phyloP scores from a whole-genome alignment of 1,140 invertebrate species.

The Leucophenga varia region DNA sequence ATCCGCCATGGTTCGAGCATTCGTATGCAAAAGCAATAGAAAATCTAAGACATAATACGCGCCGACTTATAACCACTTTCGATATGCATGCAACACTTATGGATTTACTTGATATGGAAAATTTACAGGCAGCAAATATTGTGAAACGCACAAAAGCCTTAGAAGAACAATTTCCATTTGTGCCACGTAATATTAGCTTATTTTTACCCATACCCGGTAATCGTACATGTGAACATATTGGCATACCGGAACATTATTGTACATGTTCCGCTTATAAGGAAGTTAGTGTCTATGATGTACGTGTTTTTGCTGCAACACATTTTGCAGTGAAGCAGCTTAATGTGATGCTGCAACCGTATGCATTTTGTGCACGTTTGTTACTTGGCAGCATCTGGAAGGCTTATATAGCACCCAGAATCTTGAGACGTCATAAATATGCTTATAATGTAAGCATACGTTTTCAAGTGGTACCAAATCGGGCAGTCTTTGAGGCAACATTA shows the following conservation, averaged over 20 bases:
- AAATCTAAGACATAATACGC: conserved; percentile 70
- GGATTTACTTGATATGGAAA: conserved; percentile 61
- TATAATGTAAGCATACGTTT: no score
- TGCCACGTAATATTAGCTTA: conserved; percentile 69
- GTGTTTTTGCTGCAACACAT: no score
- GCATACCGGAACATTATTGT: conserved; percentile 19
- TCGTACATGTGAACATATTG: conserved; percentile 70
- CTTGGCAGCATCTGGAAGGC: not conserved
- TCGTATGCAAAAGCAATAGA: conserved; percentile 63
- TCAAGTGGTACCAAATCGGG: no score
- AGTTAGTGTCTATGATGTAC: no score
- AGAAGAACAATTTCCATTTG: not conserved
- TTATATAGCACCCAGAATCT: not conserved
- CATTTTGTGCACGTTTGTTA: no score
- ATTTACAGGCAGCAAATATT: no score
- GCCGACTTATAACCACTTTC: conserved; percentile 74
- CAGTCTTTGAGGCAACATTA: not conserved
- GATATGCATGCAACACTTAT: conserved; percentile 71
- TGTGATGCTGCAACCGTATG: no score
- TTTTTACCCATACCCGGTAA: conserved; percentile 69
- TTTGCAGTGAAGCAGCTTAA: no score
- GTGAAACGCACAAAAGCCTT: conserved; percentile 15
- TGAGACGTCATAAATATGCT: no score
- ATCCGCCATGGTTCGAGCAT: conserved; percentile 71
- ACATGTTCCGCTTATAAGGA: no score